phyloP scores from a whole-genome alignment of 2,113 vertebrate species.

The Hemicordylus capensis region DNA sequence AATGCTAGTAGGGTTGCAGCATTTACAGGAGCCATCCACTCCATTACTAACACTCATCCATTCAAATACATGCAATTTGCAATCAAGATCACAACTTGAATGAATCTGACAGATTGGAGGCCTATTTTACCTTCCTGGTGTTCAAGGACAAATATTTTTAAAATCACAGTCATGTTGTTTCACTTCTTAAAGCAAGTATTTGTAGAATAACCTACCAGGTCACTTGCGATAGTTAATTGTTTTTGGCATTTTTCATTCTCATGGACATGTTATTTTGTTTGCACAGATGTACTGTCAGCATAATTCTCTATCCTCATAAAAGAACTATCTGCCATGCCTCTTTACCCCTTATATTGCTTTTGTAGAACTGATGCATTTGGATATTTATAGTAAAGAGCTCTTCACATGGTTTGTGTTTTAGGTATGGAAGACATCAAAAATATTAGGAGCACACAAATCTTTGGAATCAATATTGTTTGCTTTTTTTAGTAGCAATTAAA shows the following conservation, averaged over 20 bases:
- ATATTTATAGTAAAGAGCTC: neutral
- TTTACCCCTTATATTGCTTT: neutral
- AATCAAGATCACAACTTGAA: neutral
- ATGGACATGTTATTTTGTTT: neutral
- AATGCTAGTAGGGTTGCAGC: neutral
- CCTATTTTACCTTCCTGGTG: neutral
- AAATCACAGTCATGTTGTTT: neutral
- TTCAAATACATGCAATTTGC: neutral
- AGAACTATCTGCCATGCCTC: neutral
- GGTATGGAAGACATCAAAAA: neutral
- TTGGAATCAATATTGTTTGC: neutral
- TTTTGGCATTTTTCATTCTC: neutral
- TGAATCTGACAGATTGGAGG: neutral
- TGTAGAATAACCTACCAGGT: neutral
- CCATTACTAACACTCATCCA: neutral
- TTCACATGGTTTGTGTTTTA: neutral
- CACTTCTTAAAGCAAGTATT: neutral
- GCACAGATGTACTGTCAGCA: neutral
- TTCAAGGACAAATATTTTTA: neutral
- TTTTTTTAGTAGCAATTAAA: neutral
- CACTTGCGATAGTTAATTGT: slow-evolving; percentile 1
- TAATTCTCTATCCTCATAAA: neutral
- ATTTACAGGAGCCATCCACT: too few relatives aligned
- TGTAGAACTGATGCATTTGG: neutral
- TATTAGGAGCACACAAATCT: neutral